These are phyloP conservation scores for Gymnorhina tibicen DNA, from an alignment of 2,113 vertebrate species.

Conservation along the genomic window DNA sequence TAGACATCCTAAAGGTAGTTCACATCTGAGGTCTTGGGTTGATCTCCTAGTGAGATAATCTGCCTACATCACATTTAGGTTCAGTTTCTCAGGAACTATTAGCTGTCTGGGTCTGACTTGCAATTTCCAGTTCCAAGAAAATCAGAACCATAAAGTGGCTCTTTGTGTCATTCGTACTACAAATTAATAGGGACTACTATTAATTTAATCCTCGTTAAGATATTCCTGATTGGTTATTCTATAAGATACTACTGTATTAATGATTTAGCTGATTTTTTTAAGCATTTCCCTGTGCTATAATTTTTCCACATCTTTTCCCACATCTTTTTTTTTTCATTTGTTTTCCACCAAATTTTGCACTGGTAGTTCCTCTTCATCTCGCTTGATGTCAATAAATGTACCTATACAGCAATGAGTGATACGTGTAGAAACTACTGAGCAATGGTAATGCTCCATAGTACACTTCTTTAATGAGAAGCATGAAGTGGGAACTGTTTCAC, in stretches of 20 bases:
- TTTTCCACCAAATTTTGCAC: background rate
- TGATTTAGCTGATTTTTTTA: background rate
- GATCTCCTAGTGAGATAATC: slow-evolving; percentile 18
- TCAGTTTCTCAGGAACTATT: background rate
- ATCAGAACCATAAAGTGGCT: background rate
- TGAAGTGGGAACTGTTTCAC: background rate
- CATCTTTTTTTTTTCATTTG: background rate
- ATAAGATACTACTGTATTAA: background rate
- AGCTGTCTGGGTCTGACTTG: background rate
- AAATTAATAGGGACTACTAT: background rate
- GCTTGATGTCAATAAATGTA: background rate
- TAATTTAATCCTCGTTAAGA: background rate
- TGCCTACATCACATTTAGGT: background rate
- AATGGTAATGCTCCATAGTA: background rate
- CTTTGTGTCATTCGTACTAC: background rate
- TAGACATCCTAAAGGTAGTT: background rate
- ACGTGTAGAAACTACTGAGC: background rate
- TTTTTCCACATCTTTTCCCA: background rate
- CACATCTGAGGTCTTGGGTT: background rate
- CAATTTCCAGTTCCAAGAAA: background rate
- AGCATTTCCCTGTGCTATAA: background rate
- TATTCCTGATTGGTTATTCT: background rate
- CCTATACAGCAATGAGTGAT: background rate
- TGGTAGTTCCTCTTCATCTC: background rate
- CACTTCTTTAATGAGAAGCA: background rate